Percentiles rank a stretch among this genome's conserved stretches.
Evolutionary conservation across 2,888 invertebrate genomes (phyloP).

Genomic region (Zhengitettix transpicula): DNA sequence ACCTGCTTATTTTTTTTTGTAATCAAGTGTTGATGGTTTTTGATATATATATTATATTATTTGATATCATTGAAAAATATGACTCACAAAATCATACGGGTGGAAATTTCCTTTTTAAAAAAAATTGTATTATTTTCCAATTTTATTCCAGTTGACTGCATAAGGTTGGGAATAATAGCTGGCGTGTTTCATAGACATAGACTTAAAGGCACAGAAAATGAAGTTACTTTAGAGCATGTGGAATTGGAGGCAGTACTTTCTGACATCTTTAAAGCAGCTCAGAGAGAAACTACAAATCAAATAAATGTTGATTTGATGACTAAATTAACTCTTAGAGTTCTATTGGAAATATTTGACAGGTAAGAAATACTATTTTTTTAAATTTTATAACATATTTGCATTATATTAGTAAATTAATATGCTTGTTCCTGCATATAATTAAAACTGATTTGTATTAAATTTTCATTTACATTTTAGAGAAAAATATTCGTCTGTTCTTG

Average conservation of each 20-base stretch:
- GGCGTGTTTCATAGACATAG: conserved; percentile 57
- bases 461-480: conserved; percentile 29
- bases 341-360: conserved; percentile 52
- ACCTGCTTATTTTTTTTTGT: no score
- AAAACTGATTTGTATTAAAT: not conserved
- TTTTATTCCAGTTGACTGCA: conserved; percentile 27
- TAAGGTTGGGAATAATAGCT: conserved; percentile 38
- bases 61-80: no score
- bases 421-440: no score
- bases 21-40: no score
- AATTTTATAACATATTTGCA: not conserved
- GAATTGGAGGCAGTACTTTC: conserved; percentile 55
- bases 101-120: not conserved
- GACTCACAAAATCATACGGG: not conserved
- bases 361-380: conserved; percentile 22
- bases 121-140: not conserved
- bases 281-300: conserved; percentile 42
- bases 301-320: conserved; percentile 45
- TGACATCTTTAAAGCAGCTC: conserved; percentile 56
- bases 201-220: conserved; percentile 49
- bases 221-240: conserved; percentile 43
- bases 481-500: conserved; percentile 41
- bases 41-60: no score
- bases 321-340: conserved; percentile 44
- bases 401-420: not conserved